Evolutionary conservation across 1,140 invertebrate species (phyloP).

Genomic region (Eubasilissa regina): DNA sequence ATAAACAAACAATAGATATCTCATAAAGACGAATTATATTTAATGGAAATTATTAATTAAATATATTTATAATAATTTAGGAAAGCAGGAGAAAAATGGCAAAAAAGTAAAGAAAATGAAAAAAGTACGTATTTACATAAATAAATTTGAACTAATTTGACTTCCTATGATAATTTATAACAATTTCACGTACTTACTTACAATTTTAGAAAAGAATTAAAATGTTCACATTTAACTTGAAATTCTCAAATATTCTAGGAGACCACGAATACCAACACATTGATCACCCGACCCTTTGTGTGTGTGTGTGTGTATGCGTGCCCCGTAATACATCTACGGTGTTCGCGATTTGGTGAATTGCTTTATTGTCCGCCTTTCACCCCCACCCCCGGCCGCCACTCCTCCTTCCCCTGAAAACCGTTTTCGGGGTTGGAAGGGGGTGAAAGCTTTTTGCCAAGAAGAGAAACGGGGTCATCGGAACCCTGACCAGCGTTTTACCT

Average conservation of each 20-base stretch:
- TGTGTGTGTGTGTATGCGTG: constrained; percentile 8
- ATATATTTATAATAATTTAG: too few relatives aligned
- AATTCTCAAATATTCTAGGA: background rate
- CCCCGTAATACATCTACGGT: constrained; percentile 18
- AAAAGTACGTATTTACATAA: too few relatives aligned
- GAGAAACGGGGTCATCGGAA: constrained; percentile 33
- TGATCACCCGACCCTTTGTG: background rate
- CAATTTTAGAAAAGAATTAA: too few relatives aligned
- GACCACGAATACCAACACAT: background rate
- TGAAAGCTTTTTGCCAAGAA: constrained; percentile 19
- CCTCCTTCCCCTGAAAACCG: background rate
- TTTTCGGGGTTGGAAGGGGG: constrained; percentile 5
- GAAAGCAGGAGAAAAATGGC: too few relatives aligned
- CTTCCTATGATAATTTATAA: too few relatives aligned
- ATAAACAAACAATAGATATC: too few relatives aligned
- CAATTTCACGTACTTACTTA: too few relatives aligned
- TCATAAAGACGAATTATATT: too few relatives aligned
- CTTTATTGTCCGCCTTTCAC: constrained; percentile 55
- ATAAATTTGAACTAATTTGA: too few relatives aligned
- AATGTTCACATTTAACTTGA: too few relatives aligned
- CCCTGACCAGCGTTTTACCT: constrained; percentile 28
- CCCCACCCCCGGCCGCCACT: background rate
- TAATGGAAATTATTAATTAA: too few relatives aligned
- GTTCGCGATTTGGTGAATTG: constrained; percentile 57
- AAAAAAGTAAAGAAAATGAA: too few relatives aligned